A percentile compares a stretch with the other conserved stretches of the same genome.
Conservation (phyloP, 2,797 vertebrate genomes). For the Leptatherina wallacei region DNA sequence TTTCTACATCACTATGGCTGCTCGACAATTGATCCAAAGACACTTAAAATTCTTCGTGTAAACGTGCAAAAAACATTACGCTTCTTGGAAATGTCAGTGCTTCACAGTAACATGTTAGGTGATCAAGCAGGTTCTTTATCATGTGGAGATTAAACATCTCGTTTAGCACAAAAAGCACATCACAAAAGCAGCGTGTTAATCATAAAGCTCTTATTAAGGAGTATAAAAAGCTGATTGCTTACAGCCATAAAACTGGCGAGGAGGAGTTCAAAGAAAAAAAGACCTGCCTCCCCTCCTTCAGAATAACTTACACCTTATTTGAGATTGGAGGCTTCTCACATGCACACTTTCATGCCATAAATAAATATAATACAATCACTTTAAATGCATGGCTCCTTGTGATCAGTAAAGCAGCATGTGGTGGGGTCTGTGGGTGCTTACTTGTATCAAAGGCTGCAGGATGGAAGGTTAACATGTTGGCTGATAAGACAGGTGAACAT, state of each 20-base stretch:
- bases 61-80: slow-evolving; percentile 64
- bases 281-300: background rate
- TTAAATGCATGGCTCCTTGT: slow-evolving; percentile 59
- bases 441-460: slow-evolving; percentile 42
- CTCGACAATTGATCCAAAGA: slow-evolving; percentile 46
- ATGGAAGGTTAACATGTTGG: slow-evolving; percentile 16
- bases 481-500: slow-evolving; percentile 30
- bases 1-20: slow-evolving; percentile 53
- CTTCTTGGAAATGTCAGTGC: slow-evolving; percentile 41
- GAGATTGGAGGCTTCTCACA: slow-evolving; percentile 51
- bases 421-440: slow-evolving; percentile 9
- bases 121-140: slow-evolving; percentile 26
- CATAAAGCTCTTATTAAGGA: slow-evolving; percentile 71
- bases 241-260: slow-evolving; percentile 51
- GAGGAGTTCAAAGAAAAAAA: background rate
- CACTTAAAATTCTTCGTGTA: slow-evolving; percentile 51
- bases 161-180: slow-evolving; percentile 46
- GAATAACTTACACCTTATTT: slow-evolving; percentile 16
- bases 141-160: slow-evolving; percentile 24
- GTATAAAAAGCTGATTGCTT: slow-evolving; percentile 65
- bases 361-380: slow-evolving; percentile 70
- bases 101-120: slow-evolving; percentile 49
- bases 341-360: slow-evolving; percentile 69
- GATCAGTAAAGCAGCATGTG: slow-evolving; percentile 66
- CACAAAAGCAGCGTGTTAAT: slow-evolving; percentile 63